Conservation (phyloP, 2,113 vertebrate species). For the Sander lucioperca region DNA sequence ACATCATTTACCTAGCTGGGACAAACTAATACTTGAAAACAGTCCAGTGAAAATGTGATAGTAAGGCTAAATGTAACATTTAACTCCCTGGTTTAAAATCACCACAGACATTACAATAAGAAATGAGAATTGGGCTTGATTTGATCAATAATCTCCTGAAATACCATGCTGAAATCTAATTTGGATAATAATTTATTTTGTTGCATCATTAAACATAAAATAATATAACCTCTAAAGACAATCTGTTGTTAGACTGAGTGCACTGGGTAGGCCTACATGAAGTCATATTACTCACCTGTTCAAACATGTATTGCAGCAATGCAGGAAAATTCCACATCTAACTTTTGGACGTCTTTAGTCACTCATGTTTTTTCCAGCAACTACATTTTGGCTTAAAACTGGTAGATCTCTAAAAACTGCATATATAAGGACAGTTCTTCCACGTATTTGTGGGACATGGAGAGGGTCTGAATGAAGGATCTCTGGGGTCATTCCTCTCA, state of each 20-base stretch:
- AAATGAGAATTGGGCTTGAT: background rate
- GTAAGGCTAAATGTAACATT: background rate
- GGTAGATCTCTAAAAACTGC: background rate
- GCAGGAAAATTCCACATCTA: background rate
- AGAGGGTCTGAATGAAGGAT: background rate
- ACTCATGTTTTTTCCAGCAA: background rate
- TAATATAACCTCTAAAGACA: background rate
- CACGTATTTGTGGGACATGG: background rate
- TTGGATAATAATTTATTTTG: background rate
- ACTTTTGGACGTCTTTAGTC: background rate
- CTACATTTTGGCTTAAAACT: background rate
- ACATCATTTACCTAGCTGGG: background rate
- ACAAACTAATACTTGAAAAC: slow-evolving; percentile 31
- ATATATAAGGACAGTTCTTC: background rate
- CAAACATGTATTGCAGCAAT: slow-evolving; percentile 32
- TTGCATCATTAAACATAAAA: background rate
- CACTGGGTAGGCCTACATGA: background rate
- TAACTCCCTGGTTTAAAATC: background rate
- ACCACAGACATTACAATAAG: background rate
- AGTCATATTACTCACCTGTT: slow-evolving; percentile 22
- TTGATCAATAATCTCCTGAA: slow-evolving; percentile 2
- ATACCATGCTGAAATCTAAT: background rate
- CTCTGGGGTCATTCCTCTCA: slow-evolving; percentile 1
- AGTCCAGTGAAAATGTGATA: slow-evolving; percentile 21
- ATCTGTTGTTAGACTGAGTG: background rate